Evolutionary conservation across 2,797 vertebrate species (phyloP), one percentile per base, ranked within the genome.

Genomic region (Anas bernieri): DNA sequence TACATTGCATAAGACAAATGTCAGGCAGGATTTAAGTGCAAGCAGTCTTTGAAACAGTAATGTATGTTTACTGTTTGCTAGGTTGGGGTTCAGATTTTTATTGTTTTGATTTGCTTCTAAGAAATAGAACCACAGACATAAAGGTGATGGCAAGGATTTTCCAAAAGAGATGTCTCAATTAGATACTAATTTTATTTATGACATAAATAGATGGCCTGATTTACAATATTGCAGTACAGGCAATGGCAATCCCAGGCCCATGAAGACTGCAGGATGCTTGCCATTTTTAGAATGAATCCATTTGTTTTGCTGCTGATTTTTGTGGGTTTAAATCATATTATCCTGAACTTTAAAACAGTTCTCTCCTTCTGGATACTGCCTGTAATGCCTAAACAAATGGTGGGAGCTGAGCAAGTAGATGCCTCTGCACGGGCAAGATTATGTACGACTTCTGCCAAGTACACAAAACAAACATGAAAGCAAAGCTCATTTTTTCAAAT

Each of bases 41-140:
- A 86, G 73, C 45, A 72, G 28, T 35, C 26, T 86, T 72, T 62
- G 28, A 77, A 88, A 74, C 86, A 22, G 46, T 35, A 61, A 76
- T 18, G 25, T 83, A 39, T 50, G 85, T 70, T 83, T 81, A 78
- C 26, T 81, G 4, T 88, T 92, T 69, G 15, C 26, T 84, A 46
- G 26, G 48, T 62, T 67, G 55, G 21, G 13, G 25, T 77, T 87
- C 56, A 20, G 35, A 58, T 68, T 93, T 82, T 86, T 90, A 11
- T 78, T 83, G 17, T 10, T 94, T 93, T 88, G 25, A 67, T 90
- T 93, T n/a, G 23, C 23, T 89, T 83, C 68, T 83, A 77, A 83
- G 39, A 21, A 72, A 22, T 25, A 78, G 54, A 72, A 74, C 50
- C 66, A 83, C 18, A 73, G 33, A 11, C 30, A 69, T 88, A 72